Conservation (phyloP, 2,113 vertebrate species). For the Fregetta grallaria region DNA sequence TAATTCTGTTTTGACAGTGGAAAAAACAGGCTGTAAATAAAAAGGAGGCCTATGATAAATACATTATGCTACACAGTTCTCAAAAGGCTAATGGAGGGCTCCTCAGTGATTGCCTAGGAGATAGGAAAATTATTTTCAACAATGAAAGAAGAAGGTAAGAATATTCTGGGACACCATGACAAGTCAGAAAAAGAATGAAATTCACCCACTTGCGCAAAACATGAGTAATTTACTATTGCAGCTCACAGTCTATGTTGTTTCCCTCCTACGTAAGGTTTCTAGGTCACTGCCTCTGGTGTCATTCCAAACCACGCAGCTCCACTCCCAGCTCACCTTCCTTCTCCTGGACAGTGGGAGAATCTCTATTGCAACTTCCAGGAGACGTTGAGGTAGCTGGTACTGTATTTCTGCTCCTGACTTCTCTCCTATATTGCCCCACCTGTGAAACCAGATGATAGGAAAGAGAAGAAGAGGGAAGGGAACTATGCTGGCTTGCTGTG, state of each 20-base stretch:
- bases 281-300: neutral
- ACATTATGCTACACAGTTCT: neutral
- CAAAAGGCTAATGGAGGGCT: neutral
- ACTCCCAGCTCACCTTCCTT: neutral
- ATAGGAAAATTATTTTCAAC: neutral
- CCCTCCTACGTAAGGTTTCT: slow-evolving; percentile 12
- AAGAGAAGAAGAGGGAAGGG: neutral
- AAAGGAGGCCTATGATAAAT: neutral
- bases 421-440: neutral
- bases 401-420: neutral
- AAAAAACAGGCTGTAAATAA: slow-evolving; percentile 33
- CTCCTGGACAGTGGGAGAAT: neutral
- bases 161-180: neutral
- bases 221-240: slow-evolving; percentile 14
- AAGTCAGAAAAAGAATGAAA: slow-evolving; percentile 15
- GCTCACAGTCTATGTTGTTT: neutral
- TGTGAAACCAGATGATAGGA: neutral
- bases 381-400: neutral
- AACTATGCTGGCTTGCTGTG: neutral
- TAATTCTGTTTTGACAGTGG: slow-evolving; percentile 29
- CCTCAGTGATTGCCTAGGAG: neutral
- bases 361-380: neutral
- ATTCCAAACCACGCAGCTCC: neutral
- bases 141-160: neutral
- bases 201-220: slow-evolving; percentile 27